These are phyloP conservation scores for Polia nebulosa DNA, from an alignment of 2,888 invertebrate genomes.

Conservation along the genomic window DNA sequence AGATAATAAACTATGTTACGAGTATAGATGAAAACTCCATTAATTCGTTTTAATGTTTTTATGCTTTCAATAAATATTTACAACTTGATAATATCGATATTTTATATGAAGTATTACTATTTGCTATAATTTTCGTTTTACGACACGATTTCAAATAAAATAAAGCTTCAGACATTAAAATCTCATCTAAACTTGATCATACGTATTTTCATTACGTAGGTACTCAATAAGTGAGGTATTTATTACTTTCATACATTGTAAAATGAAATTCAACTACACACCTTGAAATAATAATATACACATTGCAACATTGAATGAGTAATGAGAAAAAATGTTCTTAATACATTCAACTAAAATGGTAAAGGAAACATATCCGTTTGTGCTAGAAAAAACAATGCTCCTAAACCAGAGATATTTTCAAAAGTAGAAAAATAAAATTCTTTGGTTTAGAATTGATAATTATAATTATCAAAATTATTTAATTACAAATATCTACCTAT, in stretches of 20 bases:
- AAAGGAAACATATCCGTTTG: constrained; percentile 60
- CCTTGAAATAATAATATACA: not conserved
- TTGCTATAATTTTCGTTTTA: constrained; percentile 37
- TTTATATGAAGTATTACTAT: constrained; percentile 30
- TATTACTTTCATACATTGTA: not conserved
- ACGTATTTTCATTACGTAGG: constrained; percentile 19
- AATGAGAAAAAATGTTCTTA: constrained; percentile 6
- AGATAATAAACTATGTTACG: too few relatives aligned
- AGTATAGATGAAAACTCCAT: not conserved
- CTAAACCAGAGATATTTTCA: constrained; percentile 44
- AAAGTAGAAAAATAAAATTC: constrained; percentile 55
- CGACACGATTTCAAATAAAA: constrained; percentile 28
- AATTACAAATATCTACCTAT: constrained; percentile 33
- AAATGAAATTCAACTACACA: not conserved
- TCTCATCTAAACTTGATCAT: not conserved
- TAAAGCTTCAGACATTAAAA: constrained; percentile 27
- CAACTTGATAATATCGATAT: constrained; percentile 34
- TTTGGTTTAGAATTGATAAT: constrained; percentile 63
- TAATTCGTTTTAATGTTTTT: constrained; percentile 22
- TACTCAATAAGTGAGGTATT: not conserved
- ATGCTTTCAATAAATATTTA: constrained; percentile 55
- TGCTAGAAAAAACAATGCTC: constrained; percentile 48
- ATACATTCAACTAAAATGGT: constrained; percentile 31
- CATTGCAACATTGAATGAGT: not conserved
- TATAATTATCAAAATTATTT: constrained; percentile 35